Evolutionary conservation across 2,113 vertebrate species (phyloP).

Genomic region (Sclerurus mexicanus): DNA sequence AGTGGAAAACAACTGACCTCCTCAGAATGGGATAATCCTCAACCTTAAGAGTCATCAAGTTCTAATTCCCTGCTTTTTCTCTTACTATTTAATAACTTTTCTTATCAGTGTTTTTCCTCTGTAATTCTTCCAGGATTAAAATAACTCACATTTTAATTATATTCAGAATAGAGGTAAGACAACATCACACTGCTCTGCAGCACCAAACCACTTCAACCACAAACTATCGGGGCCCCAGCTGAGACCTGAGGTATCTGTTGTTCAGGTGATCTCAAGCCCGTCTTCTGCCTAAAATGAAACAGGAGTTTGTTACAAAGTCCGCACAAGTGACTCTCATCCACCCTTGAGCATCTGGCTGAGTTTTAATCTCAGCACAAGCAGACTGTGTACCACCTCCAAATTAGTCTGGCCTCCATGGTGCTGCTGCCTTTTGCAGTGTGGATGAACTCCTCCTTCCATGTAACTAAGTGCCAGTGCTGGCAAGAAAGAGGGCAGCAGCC

Average conservation of each 20-base stretch:
- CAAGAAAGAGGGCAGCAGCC: neutral
- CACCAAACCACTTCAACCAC: neutral
- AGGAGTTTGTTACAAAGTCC: neutral
- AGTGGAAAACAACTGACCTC: neutral
- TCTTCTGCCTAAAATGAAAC: neutral
- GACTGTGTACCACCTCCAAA: neutral
- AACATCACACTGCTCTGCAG: neutral
- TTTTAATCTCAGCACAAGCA: neutral
- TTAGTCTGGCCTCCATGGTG: neutral
- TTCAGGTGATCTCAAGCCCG: neutral
- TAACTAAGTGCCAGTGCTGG: neutral
- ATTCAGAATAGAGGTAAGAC: neutral
- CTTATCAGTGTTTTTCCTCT: neutral
- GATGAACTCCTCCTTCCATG: neutral
- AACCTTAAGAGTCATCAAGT: neutral
- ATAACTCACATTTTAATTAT: neutral
- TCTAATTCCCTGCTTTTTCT: neutral
- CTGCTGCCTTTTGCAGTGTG: neutral
- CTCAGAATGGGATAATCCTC: neutral
- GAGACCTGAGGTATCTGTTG: neutral
- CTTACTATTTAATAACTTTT: neutral
- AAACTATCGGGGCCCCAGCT: neutral
- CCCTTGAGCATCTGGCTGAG: neutral
- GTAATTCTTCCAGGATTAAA: neutral
- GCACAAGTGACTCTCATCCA: neutral